Percentiles rank a stretch among this genome's conserved stretches.
phyloP scores from a whole-genome alignment of 92 coral and sea anemone genomes.

The Palythoa heliodiscus region DNA sequence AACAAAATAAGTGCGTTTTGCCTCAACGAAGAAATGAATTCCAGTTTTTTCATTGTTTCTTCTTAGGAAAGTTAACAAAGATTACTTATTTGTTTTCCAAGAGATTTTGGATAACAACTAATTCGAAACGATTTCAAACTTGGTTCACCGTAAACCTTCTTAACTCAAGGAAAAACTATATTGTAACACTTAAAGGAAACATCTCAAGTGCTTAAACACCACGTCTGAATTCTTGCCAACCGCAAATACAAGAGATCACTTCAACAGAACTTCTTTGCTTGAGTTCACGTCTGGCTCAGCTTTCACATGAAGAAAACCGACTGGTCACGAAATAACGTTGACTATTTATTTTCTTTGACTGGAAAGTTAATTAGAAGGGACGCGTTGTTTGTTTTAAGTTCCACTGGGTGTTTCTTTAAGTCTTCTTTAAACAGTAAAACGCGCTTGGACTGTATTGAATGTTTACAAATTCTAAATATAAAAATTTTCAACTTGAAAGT shows the following conservation, averaged over 20 bases:
- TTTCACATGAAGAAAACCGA: conserved; percentile 36
- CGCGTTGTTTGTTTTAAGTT: conserved; percentile 9
- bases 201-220: conserved; percentile 1
- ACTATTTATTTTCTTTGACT: conserved; percentile 10
- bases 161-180: not conserved
- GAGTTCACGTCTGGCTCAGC: not conserved
- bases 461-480: not conserved
- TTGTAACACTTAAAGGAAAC: conserved; percentile 7
- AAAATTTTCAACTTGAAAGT: not conserved
- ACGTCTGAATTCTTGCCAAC: conserved; percentile 28
- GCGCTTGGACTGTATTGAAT: not conserved
- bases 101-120: not conserved
- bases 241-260: conserved; percentile 37
- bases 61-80: not conserved
- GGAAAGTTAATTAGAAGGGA: conserved; percentile 32
- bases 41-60: not conserved
- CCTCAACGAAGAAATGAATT: not conserved
- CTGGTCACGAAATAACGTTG: conserved; percentile 25
- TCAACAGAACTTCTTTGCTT: conserved; percentile 9
- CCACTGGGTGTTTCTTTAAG: not conserved
- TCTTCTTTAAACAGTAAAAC: conserved; percentile 3
- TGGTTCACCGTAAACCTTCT: not conserved
- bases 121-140: not conserved
- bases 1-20: conserved; percentile 11
- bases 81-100: not conserved